Evolutionary conservation across 2,888 invertebrate genomes (phyloP), one percentile per base, ranked within the genome.

Genomic region (Acleris literana): DNA sequence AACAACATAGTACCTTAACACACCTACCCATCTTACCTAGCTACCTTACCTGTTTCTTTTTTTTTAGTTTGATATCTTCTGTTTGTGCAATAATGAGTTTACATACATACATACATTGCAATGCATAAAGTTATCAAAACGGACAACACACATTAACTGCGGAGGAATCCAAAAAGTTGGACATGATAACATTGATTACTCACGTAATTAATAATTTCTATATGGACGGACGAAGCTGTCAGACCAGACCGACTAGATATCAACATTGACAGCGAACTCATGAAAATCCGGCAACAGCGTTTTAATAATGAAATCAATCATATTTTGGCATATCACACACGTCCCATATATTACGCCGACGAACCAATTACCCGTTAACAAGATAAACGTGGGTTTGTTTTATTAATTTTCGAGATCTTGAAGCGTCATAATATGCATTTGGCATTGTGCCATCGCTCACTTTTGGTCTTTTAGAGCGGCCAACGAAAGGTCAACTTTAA

Each of bases 261-360:
- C n/a, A 44, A n/a, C 43, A 55, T 43, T 49, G 56, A 55, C 62
- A 48, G 62, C 39, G 33, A 25, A 33, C 29, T 17, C 17, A 49
- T 25, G 22, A 64, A 20, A 64, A 9, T 49, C 49, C 33, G 13
- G 22, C 51, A 53, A 64, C 46, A 25, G 44, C 44, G 46, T 29
- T 20, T 25, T 25, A 52, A 64, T 59, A 20, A 43, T 53, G 29
- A 46, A 58, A 64, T 64, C 58, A 64, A 64, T 64, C 53, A 64
- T 58, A 48, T 53, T 49, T 59, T 43, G 59, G 54, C 59, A 59
- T 64, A 63, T 57, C 63, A 63, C 55, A 52, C 55, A 53, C 62
- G 54, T 17, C 49, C 49, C 46, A 46, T 59, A 53, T 25, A 29
- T 59, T 20, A 49, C 18, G 33, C 49, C 33, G 16, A 25, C 5